Evolutionary conservation across 2,888 invertebrate genomes (phyloP).

Genomic region (Napeogenes sylphis): DNA sequence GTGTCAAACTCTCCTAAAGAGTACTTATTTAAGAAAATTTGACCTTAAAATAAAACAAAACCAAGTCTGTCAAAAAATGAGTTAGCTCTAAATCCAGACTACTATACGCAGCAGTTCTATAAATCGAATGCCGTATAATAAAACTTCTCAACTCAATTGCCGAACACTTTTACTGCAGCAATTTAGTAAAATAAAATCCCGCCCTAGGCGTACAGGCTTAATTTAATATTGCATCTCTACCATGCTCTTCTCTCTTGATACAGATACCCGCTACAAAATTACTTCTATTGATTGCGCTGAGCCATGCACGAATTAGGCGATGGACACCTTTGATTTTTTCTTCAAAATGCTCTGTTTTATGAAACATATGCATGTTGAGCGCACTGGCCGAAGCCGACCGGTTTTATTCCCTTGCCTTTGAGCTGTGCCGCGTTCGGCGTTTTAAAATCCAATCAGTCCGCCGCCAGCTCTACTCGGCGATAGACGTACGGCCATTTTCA

Average conservation of each 20-base stretch:
- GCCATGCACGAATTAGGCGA: conserved; percentile 74
- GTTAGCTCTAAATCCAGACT: no score
- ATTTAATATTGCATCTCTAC: conserved; percentile 64
- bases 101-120: no score
- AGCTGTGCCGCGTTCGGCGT: conserved; percentile 49
- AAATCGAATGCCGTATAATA: conserved; percentile 43
- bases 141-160: conserved; percentile 64
- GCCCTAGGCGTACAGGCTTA: conserved; percentile 62
- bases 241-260: conserved; percentile 43
- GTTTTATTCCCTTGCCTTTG: conserved; percentile 67
- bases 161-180: conserved; percentile 68
- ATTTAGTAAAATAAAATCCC: conserved; percentile 69
- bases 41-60: no score
- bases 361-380: conserved; percentile 67
- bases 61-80: no score
- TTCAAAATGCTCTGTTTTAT: conserved; percentile 71
- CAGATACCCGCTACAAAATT: conserved; percentile 52
- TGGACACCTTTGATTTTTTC: conserved; percentile 63
- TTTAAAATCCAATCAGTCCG: conserved; percentile 58
- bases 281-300: conserved; percentile 73
- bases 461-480: conserved; percentile 40
- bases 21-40: no score
- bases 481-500: conserved; percentile 41
- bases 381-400: conserved; percentile 56
- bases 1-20: no score